Evolutionary conservation across 2,797 vertebrate genomes (phyloP), one percentile per base, ranked within the genome.

Genomic region (Leucoraja ocellata): DNA sequence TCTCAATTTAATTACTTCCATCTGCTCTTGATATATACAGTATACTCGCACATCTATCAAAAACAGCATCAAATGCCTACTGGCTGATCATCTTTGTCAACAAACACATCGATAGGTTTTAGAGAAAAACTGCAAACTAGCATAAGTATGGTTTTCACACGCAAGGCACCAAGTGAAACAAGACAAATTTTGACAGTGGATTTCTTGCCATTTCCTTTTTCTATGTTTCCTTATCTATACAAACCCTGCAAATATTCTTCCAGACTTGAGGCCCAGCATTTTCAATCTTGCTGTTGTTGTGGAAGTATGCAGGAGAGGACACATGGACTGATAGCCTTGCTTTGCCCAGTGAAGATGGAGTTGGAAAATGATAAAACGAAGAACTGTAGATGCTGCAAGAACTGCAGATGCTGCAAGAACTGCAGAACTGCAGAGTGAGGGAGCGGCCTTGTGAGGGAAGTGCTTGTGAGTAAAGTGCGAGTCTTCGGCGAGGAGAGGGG

Each of bases 1-100:
- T 46, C 54, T 91, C 32, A 91, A 91, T 46, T 28, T 54, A 91
- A 91, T 74, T 74, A 21, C 39, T 91, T 91, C 46, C 71, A 91
- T 74, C 36, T 91, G 90, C 68, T 88, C 16, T 88, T 46, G 90
- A 74, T 54, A 74, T 91, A 54, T 73, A 46, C 16, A 65, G n/a
- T 36, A 36, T 88, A 68, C 61, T 32, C 74, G 39, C 68, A 88
- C 39, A 25, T 74, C 73, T 28, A 46, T 74, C 68, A 91, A 74
- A 74, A 21, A 14, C 25, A 74, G 39, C 21, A 74, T 91, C 36
- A 74, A 91, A 28, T 74, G 68, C 90, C 36, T 73, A 73, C 88
- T 74, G 32, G 36, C 39, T 74, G 36, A 74, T 91, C 39, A 13
- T 46, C 71, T 74, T 74, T 91, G 36, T 74, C 23, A 21, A 68